Conservation (phyloP, 2,113 vertebrate species). For the Lycocorax pyrrhopterus region DNA sequence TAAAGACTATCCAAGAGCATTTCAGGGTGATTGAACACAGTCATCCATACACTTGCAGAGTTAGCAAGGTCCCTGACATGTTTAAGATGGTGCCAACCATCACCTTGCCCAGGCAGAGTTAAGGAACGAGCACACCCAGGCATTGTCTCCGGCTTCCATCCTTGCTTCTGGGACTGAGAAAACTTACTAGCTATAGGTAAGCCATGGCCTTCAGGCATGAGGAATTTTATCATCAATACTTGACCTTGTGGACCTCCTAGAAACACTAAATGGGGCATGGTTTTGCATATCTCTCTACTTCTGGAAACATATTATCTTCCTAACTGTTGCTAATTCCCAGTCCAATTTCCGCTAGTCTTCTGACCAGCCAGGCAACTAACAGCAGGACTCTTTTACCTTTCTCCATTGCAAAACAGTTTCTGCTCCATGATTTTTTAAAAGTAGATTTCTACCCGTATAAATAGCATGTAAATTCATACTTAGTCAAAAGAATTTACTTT, state of each 20-base stretch:
- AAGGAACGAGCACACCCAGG: neutral
- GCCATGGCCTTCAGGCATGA: neutral
- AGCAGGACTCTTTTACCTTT: neutral
- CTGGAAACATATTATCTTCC: neutral
- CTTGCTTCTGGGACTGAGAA: neutral
- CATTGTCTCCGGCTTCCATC: accelerated
- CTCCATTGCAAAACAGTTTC: neutral
- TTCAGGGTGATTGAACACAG: neutral
- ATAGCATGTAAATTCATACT: neutral
- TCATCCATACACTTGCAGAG: neutral
- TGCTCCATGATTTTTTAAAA: neutral
- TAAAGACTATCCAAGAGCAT: neutral
- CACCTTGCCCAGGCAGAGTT: neutral
- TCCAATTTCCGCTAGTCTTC: neutral
- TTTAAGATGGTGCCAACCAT: neutral
- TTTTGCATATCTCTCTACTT: neutral
- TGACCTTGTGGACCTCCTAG: neutral
- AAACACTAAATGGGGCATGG: neutral
- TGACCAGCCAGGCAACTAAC: neutral
- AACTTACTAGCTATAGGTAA: neutral
- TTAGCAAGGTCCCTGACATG: neutral
- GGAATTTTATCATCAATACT: neutral
- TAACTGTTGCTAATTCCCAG: neutral
- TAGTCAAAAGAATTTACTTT: neutral
- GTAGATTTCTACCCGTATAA: neutral